Conservation (phyloP, 2,888 invertebrate species). For the Synergus japonicus region DNA sequence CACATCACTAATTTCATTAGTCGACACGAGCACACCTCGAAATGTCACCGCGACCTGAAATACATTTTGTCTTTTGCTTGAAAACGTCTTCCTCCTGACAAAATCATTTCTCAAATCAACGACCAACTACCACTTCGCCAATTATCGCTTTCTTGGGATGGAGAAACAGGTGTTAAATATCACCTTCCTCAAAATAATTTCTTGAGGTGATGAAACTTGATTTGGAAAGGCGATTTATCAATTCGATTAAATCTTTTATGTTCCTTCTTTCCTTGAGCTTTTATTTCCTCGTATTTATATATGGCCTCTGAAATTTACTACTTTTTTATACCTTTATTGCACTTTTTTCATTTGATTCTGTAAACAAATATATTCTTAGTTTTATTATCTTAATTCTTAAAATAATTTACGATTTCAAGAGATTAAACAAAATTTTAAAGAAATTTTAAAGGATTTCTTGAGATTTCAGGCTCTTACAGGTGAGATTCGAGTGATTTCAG, state of each 20-base stretch:
- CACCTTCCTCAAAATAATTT: slow-evolving; percentile 34
- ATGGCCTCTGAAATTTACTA: not conserved
- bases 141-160: slow-evolving; percentile 41
- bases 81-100: not conserved
- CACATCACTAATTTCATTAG: slow-evolving; percentile 70
- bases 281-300: not conserved
- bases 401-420: too few species aligned
- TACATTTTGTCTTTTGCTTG: slow-evolving; percentile 47
- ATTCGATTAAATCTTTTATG: slow-evolving; percentile 5
- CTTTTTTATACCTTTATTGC: not conserved
- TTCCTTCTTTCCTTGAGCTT: not conserved
- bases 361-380: not conserved
- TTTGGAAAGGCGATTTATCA: slow-evolving; percentile 19
- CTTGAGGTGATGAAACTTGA: slow-evolving; percentile 32
- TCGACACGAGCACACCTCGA: slow-evolving; percentile 54
- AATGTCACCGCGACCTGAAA: slow-evolving; percentile 54
- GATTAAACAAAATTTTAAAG: too few species aligned
- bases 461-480: too few species aligned
- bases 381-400: too few species aligned
- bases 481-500: too few species aligned
- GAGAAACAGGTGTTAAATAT: slow-evolving; percentile 37
- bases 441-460: too few species aligned
- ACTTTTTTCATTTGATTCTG: not conserved
- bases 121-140: slow-evolving; percentile 1
- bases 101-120: slow-evolving; percentile 18